phyloP scores from a whole-genome alignment of 2,888 invertebrate genomes.

The Notodromas monacha region DNA sequence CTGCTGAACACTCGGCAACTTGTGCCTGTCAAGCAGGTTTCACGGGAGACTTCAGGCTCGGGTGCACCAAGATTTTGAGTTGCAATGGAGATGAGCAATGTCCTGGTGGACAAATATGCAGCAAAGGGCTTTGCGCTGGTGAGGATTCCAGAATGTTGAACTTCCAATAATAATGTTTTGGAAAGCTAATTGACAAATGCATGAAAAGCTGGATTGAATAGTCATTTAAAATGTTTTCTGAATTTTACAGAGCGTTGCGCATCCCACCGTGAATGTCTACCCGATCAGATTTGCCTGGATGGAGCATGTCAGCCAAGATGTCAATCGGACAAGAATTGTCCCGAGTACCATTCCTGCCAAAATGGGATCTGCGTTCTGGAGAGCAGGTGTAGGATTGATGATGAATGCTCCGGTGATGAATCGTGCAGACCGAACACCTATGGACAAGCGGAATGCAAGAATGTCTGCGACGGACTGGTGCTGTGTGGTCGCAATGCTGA shows the following conservation, averaged over 20 bases:
- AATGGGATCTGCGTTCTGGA: conserved; percentile 57
- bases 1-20: conserved; percentile 45
- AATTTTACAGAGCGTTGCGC: conserved; percentile 31
- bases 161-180: conserved; percentile 13
- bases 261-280: conserved; percentile 46
- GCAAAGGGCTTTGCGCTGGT: conserved; percentile 43
- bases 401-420: conserved; percentile 37
- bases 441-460: conserved; percentile 36
- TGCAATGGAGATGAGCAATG: conserved; percentile 48
- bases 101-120: conserved; percentile 45
- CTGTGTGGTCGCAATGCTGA: conserved; percentile 44
- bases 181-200: conserved; percentile 5
- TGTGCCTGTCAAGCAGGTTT: conserved; percentile 47
- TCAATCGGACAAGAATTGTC: conserved; percentile 40
- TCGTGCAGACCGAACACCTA: conserved; percentile 31
- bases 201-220: conserved; percentile 2
- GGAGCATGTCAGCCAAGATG: conserved; percentile 22
- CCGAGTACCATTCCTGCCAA: conserved; percentile 35
- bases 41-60: conserved; percentile 31
- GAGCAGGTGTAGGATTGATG: conserved; percentile 32
- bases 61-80: conserved; percentile 47
- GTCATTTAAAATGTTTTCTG: too few species aligned
- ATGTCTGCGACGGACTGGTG: conserved; percentile 32
- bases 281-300: conserved; percentile 51
- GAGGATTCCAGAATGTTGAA: too few species aligned